Evolutionary conservation across 2,113 vertebrate genomes (phyloP).

Genomic region (Ictalurus punctatus): DNA sequence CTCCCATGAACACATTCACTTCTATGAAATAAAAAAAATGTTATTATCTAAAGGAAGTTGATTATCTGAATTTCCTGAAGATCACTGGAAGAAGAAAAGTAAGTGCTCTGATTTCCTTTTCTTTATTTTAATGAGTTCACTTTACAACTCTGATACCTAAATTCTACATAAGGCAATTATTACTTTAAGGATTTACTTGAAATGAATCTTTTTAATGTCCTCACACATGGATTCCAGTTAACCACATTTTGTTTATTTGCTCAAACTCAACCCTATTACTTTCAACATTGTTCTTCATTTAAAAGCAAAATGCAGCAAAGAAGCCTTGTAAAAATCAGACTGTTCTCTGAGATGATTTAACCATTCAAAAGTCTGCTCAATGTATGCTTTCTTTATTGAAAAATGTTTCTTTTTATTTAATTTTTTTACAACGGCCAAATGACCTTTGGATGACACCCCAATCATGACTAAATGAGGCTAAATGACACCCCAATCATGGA

Average conservation of each 20-base stretch:
- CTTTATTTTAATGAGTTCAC: not conserved
- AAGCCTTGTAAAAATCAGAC: not conserved
- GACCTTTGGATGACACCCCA: not conserved
- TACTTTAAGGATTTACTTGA: not conserved
- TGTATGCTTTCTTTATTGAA: not conserved
- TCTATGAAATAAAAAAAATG: not conserved
- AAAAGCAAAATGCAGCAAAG: not conserved
- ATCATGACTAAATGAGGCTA: not conserved
- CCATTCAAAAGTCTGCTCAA: too few relatives aligned
- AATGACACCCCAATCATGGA: not conserved
- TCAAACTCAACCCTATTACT: not conserved
- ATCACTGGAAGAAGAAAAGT: not conserved
- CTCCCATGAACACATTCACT: too few relatives aligned
- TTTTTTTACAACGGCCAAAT: not conserved
- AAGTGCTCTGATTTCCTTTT: not conserved
- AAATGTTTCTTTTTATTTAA: not conserved
- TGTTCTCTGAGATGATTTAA: not conserved
- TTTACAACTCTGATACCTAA: not conserved
- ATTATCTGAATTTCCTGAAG: not conserved
- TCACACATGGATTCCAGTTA: not conserved
- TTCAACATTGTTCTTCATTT: not conserved
- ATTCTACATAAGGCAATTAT: not conserved
- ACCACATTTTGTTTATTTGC: not conserved
- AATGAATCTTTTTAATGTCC: not conserved
- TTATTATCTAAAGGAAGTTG: not conserved